Evolutionary conservation across 2,888 invertebrate genomes (phyloP), one percentile per base, ranked within the genome.

Genomic region (Campaea margaritaria): DNA sequence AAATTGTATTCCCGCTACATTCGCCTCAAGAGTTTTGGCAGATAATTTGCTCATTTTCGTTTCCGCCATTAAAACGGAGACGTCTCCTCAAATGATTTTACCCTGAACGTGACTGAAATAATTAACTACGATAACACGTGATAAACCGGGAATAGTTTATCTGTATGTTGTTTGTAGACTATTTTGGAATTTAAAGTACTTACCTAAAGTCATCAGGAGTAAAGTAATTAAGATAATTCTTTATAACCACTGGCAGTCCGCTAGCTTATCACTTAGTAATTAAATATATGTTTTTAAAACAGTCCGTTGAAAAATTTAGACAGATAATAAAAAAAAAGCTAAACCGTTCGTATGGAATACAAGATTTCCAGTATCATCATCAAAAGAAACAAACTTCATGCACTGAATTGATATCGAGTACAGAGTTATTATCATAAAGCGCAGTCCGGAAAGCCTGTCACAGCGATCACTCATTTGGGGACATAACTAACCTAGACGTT

Each of bases 211-310:
- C 63, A 55, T 56, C 49, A 54, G 15, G 51, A 48, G 49, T 31
- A 39, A 54, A 50, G 67, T 54, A 65, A 69, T 69, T 64, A 67
- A 69, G 69, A 69, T 69, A 69, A 60, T 53, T 56, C 46, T 48
- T 50, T 16, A 21, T 55, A 58, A 44, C 56, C 58, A 48, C 10
- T 58, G 45, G 48, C 58, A 54, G 36, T 45, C 38, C 47, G 56
- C 55, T 50, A 44, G 36, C 48, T 60, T 67, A 69, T 69, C 67
- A 50, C 51, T 15, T 31, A 28, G 51, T 69, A 62, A 62, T 57
- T 65, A 62, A 58, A 62, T 59, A 52, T 0, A 39, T 51, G 59
- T 61, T 59, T 52, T 49, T 43, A 14, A 42, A 42, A 5, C 39
- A 8, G 39, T 42, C 46, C 16, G 39, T 51, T 38, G 42, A n/a